Base-by-base conservation (phyloP, 1,140 invertebrate genomes). In the Eurosta solidaginis region DNA sequence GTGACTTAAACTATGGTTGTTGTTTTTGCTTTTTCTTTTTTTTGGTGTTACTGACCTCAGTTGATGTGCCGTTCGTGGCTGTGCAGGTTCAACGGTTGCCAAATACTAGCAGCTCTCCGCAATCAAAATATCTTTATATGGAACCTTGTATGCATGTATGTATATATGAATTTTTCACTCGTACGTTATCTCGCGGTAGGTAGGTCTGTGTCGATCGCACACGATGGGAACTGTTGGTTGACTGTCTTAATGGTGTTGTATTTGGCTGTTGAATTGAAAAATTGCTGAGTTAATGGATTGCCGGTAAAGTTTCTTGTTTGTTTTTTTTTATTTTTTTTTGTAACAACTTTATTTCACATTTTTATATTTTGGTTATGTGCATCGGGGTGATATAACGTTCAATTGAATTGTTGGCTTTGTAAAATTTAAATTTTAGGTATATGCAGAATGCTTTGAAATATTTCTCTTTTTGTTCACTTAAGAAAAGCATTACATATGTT, bases 1-100 rank as follows among this genome's bases (percentile, higher is more conserved):
- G 59, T 68, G 59, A 68, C 33, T 68, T 68, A n/a, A 40, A 68
- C 17, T 17, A 6, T 17, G 33, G n/a, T n/a, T n/a, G n/a, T n/a
- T n/a, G n/a, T n/a, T n/a, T n/a, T n/a, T n/a, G n/a, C n/a, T n/a
- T n/a, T n/a, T n/a, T n/a, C n/a, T n/a, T n/a, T n/a, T n/a, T n/a
- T n/a, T 36, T 68, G 59, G 33, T 68, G 59, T 68, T 68, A 68
- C 59, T 68, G 59, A 68, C 59, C 59, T 68, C 59, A 68, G 59
- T 68, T 68, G 59, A 68, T 68, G 59, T 33, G 59, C 59, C 33
- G 59, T 68, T n/a, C n/a, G n/a, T n/a, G n/a, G n/a, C n/a, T n/a
- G n/a, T 68, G 59, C 59, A 68, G 59, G 59, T 68, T 68, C 59
- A 68, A 68, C 33, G 33, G 40, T 68, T 68, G 59, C 59, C 59